Evolutionary conservation across 2,113 vertebrate species (phyloP), one percentile per base, ranked within the genome.

Genomic region (Morone chrysops): DNA sequence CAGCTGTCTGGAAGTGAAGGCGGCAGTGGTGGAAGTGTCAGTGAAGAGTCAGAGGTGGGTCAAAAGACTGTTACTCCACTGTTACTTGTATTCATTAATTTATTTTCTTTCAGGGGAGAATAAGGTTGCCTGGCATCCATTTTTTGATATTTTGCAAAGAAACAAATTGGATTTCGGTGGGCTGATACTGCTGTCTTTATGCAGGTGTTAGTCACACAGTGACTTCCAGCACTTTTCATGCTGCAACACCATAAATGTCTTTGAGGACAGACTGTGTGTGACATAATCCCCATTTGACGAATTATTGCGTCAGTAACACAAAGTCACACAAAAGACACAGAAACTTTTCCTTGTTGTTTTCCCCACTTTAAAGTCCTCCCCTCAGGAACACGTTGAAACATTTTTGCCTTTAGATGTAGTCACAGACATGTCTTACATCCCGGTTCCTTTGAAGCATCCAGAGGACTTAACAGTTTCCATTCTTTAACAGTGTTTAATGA

Each of bases 31-130:
- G 87, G 72, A 12, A 85, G 82, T 51, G 63, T 45, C 25, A 86
- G 82, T 4, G 81, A 86, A 17, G 83, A 90, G 40, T 76, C 87
- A 0, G 85, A 91, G 83, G 89, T 93, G 68, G 22, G 89, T 80
- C 6, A 13, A 38, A 22, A 20, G 40, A 59, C 31, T 25, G 9
- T 25, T 40, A 16, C 43, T 48, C 1, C 38, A 11, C 8, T 59
- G 11, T 0, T 10, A 18, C 2, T 50, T 40, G 0, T 6, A 47
- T 14, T 20, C 47, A 1, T 31, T 31, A 31, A 31, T 31, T 31
- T 31, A 31, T 31, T 31, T 31, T 31, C 31, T 31, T 31, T 31
- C 31, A 31, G 31, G 31, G 31, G 31, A 31, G 31, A 31, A 31
- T 31, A 31, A 31, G 31, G 31, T 31, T 31, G 31, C 31, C 31